Evolutionary conservation across 2,113 vertebrate species (phyloP).

Genomic region (Pithys albifrons): DNA sequence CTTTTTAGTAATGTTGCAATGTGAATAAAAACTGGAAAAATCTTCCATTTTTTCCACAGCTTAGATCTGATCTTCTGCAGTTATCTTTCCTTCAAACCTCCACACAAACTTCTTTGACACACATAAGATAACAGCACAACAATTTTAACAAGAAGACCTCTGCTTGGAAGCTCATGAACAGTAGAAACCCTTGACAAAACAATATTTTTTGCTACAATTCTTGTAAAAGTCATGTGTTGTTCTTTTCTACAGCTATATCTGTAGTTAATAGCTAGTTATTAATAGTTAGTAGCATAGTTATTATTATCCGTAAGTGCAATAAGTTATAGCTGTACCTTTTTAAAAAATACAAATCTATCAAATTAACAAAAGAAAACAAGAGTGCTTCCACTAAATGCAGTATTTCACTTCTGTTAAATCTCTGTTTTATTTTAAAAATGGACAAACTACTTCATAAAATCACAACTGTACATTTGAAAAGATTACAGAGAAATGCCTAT

Average conservation of each 20-base stretch:
- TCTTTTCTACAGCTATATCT: constrained; percentile 69
- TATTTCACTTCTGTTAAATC: not conserved
- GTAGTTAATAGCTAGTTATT: too few relatives aligned
- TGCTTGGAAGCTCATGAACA: not conserved
- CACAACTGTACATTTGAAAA: not conserved
- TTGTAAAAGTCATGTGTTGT: constrained; percentile 41
- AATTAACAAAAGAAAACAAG: constrained; percentile 31
- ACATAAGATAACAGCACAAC: not conserved
- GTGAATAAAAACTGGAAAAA: not conserved
- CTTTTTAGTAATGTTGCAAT: not conserved
- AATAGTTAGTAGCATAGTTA: too few relatives aligned
- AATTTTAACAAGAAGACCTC: not conserved
- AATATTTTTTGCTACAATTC: not conserved
- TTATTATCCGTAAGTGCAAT: constrained; percentile 12
- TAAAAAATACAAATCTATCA: constrained; percentile 55
- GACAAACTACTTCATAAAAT: not conserved
- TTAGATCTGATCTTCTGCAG: not conserved
- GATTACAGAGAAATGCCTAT: not conserved
- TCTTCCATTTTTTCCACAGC: not conserved
- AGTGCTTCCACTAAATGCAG: not conserved
- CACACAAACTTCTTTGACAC: not conserved
- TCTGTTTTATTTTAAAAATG: not conserved
- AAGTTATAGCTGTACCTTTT: constrained; percentile 44
- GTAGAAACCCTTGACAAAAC: not conserved
- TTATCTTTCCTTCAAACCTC: not conserved